These are phyloP conservation scores for Chrysomela aeneicollis DNA, from an alignment of 2,888 invertebrate genomes.

Conservation along the genomic window DNA sequence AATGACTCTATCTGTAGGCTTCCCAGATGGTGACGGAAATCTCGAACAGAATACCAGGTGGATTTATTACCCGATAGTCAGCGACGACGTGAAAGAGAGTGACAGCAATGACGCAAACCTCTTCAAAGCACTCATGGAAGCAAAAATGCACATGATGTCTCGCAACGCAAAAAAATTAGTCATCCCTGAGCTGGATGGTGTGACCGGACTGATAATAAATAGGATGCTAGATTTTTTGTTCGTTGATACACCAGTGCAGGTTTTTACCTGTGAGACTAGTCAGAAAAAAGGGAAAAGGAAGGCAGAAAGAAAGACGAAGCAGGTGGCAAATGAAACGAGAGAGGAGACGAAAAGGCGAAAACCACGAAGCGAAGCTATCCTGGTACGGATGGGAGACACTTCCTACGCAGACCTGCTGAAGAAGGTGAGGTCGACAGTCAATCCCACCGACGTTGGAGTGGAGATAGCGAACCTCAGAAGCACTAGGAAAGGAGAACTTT, in stretches of 20 bases:
- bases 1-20: conserved; percentile 33
- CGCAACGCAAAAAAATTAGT: conserved; percentile 20
- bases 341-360: too few species aligned
- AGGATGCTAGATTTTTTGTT: conserved; percentile 29
- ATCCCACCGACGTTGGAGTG: too few species aligned
- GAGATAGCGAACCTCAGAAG: too few species aligned
- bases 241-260: conserved; percentile 7
- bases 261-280: conserved; percentile 3
- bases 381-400: too few species aligned
- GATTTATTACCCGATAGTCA: conserved; percentile 27
- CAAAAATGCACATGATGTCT: conserved; percentile 15
- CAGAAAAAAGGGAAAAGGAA: background rate
- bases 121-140: conserved; percentile 16
- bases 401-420: too few species aligned
- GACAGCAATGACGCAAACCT: conserved; percentile 15
- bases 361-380: too few species aligned
- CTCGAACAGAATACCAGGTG: conserved; percentile 19
- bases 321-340: too few species aligned
- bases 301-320: too few species aligned
- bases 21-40: conserved; percentile 37
- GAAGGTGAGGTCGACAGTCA: too few species aligned
- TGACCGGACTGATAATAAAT: conserved; percentile 10
- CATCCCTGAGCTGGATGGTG: conserved; percentile 26
- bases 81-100: background rate
- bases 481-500: too few species aligned